Evolutionary conservation across 2,113 vertebrate species (phyloP), one percentile per base, ranked within the genome.

Genomic region (Hydrolagus affinis): DNA sequence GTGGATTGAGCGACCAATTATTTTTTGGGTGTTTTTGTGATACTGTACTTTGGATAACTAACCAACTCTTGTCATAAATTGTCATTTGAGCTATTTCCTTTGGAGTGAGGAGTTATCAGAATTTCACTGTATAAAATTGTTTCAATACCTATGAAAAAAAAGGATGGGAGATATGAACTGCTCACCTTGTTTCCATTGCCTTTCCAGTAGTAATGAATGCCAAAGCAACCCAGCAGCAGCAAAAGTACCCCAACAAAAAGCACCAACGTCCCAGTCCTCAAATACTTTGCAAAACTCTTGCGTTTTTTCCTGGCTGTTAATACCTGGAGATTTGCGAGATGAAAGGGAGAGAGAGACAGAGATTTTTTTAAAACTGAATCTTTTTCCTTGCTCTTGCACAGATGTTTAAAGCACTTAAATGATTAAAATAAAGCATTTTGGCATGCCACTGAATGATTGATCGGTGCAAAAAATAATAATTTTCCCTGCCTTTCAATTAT

Each of bases 181-280:
- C 76, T 78, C 23, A 83, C 78, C 78, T 83, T 83, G 60, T 28
- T 83, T 62, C 19, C 78, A 60, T 62, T 64, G 11, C 32, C 60
- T 1, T 66, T 32, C 78, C 78, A 83, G 78, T 66, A 66, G 25
- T 83, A 83, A 8, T 9, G 78, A 32, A 11, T 28, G 23, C 78
- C 60, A 15, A 83, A 68, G 25, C 23, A 30, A 83, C 25, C 78
- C 12, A 83, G 12, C 0, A 83, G 19, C 14, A 83, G 62, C 25
- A 83, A 66, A 21, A 83, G 2, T 3, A 17, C 78, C 25, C 44
- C 44, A 44, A 28, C 15, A 11, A 83, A 17, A 10, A 19, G 60
- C 62, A 83, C 25, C 25, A 83, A 8, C 2, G 15, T 19, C 25
- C 60, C 78, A 28, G 66, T 32, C 78, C 66, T 66, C 78, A 83